Evolutionary conservation across 2,888 invertebrate genomes (phyloP).

Genomic region (Athalia cordata): DNA sequence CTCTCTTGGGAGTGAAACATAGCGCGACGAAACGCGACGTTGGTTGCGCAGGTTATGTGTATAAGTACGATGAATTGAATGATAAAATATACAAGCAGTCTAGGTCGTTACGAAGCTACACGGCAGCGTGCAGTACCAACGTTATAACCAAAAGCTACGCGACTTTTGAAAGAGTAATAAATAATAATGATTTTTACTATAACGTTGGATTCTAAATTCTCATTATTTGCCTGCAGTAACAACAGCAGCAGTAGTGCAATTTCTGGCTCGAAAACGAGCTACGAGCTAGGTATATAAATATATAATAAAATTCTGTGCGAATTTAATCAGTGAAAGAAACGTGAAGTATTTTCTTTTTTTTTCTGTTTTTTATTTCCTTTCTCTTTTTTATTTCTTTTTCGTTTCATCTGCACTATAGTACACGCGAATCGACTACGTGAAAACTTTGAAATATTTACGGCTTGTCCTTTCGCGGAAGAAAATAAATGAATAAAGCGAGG

Average conservation of each 20-base stretch:
- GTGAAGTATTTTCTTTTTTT: no score
- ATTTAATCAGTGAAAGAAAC: no score
- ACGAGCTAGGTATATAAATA: no score
- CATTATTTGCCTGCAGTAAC: not conserved
- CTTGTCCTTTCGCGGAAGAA: no score
- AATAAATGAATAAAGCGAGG: no score
- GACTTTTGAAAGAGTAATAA: conserved; percentile 20
- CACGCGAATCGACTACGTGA: no score
- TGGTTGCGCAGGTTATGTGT: no score
- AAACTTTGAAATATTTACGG: no score
- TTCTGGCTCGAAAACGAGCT: not conserved
- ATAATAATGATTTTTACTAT: conserved; percentile 9
- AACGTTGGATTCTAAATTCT: not conserved
- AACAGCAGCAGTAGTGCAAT: not conserved
- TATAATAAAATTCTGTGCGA: no score
- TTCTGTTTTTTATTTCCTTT: no score
- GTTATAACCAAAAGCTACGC: conserved; percentile 20
- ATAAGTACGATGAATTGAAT: conserved; percentile 31
- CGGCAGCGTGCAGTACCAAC: not conserved
- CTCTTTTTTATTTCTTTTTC: no score
- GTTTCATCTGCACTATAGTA: no score
- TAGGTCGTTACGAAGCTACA: not conserved
- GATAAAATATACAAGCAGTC: conserved; percentile 21
- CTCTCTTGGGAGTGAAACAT: not conserved
- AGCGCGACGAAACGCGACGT: not conserved